These are phyloP conservation scores for Drosophila yakuba DNA, from an alignment of 1,140 invertebrate species.

Conservation along the genomic window DNA sequence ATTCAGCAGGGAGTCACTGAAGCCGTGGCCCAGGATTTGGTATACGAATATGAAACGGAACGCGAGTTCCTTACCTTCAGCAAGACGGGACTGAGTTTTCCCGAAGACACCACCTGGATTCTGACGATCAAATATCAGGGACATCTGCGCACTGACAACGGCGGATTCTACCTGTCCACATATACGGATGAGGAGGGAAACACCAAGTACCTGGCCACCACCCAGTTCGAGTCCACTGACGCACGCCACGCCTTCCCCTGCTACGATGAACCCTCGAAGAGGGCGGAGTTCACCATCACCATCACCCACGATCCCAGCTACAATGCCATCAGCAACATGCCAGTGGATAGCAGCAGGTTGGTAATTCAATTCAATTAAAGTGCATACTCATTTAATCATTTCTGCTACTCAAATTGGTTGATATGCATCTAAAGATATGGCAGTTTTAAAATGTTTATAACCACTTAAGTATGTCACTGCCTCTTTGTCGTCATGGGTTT, in stretches of 20 bases:
- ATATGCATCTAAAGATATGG: too few relatives aligned
- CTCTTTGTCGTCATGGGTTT: not conserved
- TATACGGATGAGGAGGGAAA: constrained; percentile 86
- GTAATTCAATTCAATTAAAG: constrained; percentile 1
- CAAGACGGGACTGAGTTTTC: constrained; percentile 51
- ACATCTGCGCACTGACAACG: constrained; percentile 86
- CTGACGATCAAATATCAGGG: constrained; percentile 86
- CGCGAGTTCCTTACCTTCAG: constrained; percentile 74
- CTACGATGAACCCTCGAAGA: constrained; percentile 94
- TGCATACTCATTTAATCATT: too few relatives aligned
- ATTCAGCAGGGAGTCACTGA: constrained; percentile 1
- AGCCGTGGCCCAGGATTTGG: constrained; percentile 9
- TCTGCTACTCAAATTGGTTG: too few relatives aligned
- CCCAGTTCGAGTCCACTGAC: constrained; percentile 92
- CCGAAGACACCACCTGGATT: constrained; percentile 67
- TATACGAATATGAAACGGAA: constrained; percentile 15
- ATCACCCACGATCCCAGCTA: constrained; percentile 87
- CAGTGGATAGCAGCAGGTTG: constrained; percentile 62
- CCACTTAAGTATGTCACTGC: not conserved
- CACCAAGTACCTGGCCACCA: constrained; percentile 89
- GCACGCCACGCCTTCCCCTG: constrained; percentile 94
- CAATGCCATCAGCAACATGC: constrained; percentile 92
- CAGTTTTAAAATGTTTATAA: too few relatives aligned
- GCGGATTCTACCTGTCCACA: constrained; percentile 93
- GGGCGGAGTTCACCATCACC: constrained; percentile 90